Percentiles rank a stretch among this genome's conserved stretches.
Conservation (phyloP, 2,797 vertebrate species). For the Morus bassanus region DNA sequence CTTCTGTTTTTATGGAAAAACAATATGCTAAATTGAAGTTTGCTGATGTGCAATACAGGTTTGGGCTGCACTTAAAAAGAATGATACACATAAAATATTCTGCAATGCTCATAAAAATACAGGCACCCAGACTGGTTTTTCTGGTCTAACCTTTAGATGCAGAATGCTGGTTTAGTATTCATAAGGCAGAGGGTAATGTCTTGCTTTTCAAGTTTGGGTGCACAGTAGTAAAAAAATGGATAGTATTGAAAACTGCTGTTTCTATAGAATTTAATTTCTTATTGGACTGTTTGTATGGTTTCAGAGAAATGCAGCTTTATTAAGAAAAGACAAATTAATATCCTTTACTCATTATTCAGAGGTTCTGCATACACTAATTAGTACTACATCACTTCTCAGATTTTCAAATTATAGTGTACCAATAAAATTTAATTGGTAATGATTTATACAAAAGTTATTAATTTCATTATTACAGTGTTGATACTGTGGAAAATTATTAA, state of each 20-base stretch:
- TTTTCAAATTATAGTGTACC: conserved; percentile 41
- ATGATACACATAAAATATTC: background rate
- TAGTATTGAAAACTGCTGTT: background rate
- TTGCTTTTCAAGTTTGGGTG: background rate
- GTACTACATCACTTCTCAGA: background rate
- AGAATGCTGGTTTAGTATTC: conserved; percentile 27
- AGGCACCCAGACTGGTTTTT: background rate
- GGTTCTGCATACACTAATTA: conserved; percentile 1
- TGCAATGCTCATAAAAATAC: background rate
- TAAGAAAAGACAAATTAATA: conserved; percentile 11
- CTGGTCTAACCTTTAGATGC: background rate
- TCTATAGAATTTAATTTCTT: conserved; percentile 21
- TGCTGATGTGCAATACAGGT: background rate
- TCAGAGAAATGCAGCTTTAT: background rate
- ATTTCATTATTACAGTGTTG: conserved; percentile 42
- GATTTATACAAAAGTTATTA: conserved; percentile 33
- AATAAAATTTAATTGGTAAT: conserved; percentile 59
- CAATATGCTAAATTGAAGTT: background rate
- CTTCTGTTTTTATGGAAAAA: background rate
- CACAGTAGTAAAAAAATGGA: background rate
- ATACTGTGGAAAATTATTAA: conserved; percentile 30
- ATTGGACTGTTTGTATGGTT: background rate
- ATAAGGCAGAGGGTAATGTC: background rate
- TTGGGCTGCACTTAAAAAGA: background rate
- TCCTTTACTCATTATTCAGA: conserved; percentile 1